Conservation (phyloP, 2,888 invertebrate genomes). For the Meteorus colon region DNA sequence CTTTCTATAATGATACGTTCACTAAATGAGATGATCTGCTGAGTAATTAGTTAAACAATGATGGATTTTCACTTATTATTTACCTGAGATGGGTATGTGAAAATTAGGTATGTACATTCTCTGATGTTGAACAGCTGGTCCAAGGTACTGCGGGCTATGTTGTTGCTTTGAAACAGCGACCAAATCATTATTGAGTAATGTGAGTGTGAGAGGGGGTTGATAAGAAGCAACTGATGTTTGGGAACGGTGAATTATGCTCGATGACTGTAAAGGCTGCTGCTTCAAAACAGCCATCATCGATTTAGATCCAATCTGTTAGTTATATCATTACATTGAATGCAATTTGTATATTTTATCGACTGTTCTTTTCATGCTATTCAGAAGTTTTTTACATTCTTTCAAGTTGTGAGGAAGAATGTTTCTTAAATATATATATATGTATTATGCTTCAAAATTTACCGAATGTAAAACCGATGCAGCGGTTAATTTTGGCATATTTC, state of each 20-base stretch:
- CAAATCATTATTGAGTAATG: slow-evolving; percentile 69
- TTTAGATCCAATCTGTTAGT: slow-evolving; percentile 70
- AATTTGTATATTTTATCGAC: not conserved
- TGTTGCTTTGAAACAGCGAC: slow-evolving; percentile 70
- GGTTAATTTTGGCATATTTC: slow-evolving; percentile 67
- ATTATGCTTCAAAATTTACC: slow-evolving; percentile 56
- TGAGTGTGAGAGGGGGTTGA: slow-evolving; percentile 68
- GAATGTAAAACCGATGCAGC: slow-evolving; percentile 68
- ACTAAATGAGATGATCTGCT: not conserved
- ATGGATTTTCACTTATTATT: slow-evolving; percentile 42
- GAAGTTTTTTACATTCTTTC: not conserved
- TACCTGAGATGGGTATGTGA: slow-evolving; percentile 74
- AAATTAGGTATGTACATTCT: slow-evolving; percentile 67
- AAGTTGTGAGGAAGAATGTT: not conserved
- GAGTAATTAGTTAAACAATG: not conserved
- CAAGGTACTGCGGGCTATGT: slow-evolving; percentile 67
- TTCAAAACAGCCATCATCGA: slow-evolving; percentile 71
- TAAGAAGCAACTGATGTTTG: slow-evolving; percentile 64
- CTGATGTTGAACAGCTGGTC: slow-evolving; percentile 61
- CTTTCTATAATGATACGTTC: slow-evolving; percentile 58
- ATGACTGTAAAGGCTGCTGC: slow-evolving; percentile 69
- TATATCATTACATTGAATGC: slow-evolving; percentile 13
- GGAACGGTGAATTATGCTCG: slow-evolving; percentile 66
- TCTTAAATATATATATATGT: slow-evolving; percentile 23
- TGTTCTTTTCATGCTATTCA: not conserved